These are phyloP conservation scores for Malthinus seriepunctatus DNA, from an alignment of 2,888 invertebrate genomes.

Conservation along the genomic window DNA sequence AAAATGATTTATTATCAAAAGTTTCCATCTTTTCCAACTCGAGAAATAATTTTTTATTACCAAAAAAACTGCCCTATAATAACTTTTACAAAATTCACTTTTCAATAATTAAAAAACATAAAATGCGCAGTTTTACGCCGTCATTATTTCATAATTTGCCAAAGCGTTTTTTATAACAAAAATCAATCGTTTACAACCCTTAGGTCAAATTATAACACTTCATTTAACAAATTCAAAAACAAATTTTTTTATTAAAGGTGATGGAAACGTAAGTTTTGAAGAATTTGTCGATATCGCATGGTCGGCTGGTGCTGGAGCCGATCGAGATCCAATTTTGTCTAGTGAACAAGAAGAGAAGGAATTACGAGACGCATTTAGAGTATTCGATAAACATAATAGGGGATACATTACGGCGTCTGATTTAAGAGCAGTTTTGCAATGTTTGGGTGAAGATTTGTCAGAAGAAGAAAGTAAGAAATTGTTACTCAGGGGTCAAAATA, in stretches of 20 bases:
- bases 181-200: no score
- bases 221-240: neutral
- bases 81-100: neutral
- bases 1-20: neutral
- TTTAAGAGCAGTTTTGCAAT: constrained; percentile 83
- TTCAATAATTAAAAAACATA: no score
- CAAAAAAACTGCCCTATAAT: no score
- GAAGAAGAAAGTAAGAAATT: constrained; percentile 83
- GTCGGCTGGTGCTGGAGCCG: constrained; percentile 48
- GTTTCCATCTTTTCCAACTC: neutral
- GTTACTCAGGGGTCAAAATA: neutral
- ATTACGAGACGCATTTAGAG: constrained; percentile 82
- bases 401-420: constrained; percentile 91
- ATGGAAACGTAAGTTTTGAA: constrained; percentile 86
- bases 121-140: no score
- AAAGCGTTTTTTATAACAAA: no score
- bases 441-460: constrained; percentile 84
- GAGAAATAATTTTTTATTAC: no score
- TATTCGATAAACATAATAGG: constrained; percentile 90
- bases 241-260: constrained; percentile 61
- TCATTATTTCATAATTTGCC: no score
- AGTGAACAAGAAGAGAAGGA: constrained; percentile 85
- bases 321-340: constrained; percentile 59
- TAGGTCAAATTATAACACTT: no score
- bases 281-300: constrained; percentile 81